These are phyloP conservation scores for Bibio marci DNA, from an alignment of 2,888 invertebrate genomes.

Conservation along the genomic window DNA sequence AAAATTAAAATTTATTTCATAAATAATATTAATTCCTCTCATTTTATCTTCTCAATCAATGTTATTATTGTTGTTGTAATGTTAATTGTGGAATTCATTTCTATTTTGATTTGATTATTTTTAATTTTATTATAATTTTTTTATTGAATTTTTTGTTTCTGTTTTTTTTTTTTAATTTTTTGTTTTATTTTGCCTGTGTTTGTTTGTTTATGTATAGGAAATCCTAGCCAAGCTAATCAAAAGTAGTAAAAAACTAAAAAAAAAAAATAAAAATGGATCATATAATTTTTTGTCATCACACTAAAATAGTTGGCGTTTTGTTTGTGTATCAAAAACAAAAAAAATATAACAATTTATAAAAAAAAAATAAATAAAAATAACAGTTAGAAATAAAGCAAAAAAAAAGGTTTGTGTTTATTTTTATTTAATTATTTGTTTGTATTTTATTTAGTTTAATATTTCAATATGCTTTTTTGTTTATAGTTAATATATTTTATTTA, in stretches of 20 bases:
- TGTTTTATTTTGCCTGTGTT: constrained; percentile 17
- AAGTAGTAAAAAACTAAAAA: constrained; percentile 16
- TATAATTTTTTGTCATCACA: background rate
- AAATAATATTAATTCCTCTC: too few relatives aligned
- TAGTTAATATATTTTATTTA: too few relatives aligned
- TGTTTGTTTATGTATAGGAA: constrained; percentile 20
- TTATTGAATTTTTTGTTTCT: constrained; percentile 12
- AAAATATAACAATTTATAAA: too few relatives aligned
- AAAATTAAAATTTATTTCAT: background rate
- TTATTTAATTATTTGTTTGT: too few relatives aligned
- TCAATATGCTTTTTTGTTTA: too few relatives aligned
- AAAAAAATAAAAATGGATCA: constrained; percentile 1
- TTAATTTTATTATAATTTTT: constrained; percentile 6
- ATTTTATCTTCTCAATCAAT: background rate
- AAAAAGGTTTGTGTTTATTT: too few relatives aligned
- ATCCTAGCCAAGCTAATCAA: constrained; percentile 29
- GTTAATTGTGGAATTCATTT: background rate
- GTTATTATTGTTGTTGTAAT: background rate
- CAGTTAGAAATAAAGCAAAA: too few relatives aligned
- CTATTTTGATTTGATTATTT: constrained; percentile 8
- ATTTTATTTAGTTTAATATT: too few relatives aligned
- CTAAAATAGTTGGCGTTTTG: too few relatives aligned
- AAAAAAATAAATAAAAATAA: too few relatives aligned
- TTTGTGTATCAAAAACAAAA: too few relatives aligned
- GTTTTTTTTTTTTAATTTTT: constrained; percentile 13